Percentiles rank a stretch among this genome's conserved stretches.
phyloP scores from a whole-genome alignment of 2,797 vertebrate species.

The Cossypha niveicapilla region DNA sequence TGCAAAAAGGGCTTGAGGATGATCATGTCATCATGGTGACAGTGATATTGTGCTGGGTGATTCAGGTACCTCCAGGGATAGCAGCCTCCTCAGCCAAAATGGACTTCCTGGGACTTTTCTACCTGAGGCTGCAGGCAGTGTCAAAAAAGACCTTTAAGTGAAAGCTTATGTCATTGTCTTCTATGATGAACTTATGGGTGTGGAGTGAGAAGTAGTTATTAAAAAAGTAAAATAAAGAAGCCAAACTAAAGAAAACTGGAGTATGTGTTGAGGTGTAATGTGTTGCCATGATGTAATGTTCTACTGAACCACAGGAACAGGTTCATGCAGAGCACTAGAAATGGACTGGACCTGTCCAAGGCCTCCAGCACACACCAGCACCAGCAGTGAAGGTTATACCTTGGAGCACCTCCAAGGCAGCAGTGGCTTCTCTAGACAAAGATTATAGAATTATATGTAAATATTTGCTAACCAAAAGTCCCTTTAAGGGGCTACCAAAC shows the following conservation, averaged over 20 bases:
- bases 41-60: not conserved
- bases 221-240: not conserved
- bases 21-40: rapidly evolving
- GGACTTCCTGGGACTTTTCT: not conserved
- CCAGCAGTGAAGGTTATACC: not conserved
- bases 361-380: not conserved
- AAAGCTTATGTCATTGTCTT: not conserved
- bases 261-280: rapidly evolving
- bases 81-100: not conserved
- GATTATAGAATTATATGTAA: not conserved
- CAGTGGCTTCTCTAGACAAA: not conserved
- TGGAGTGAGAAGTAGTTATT: not conserved
- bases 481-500: not conserved
- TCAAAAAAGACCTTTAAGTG: not conserved
- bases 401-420: not conserved
- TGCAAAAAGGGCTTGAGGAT: not conserved
- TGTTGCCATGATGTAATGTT: not conserved
- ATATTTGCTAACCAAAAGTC: not conserved
- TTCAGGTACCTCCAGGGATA: not conserved
- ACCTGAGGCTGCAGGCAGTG: not conserved
- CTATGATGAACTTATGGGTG: rapidly evolving
- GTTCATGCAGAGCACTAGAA: not conserved
- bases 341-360: not conserved
- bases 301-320: not conserved
- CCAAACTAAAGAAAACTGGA: not conserved